Conservation (phyloP, 1,140 invertebrate genomes). For the Nautilus pompilius region DNA sequence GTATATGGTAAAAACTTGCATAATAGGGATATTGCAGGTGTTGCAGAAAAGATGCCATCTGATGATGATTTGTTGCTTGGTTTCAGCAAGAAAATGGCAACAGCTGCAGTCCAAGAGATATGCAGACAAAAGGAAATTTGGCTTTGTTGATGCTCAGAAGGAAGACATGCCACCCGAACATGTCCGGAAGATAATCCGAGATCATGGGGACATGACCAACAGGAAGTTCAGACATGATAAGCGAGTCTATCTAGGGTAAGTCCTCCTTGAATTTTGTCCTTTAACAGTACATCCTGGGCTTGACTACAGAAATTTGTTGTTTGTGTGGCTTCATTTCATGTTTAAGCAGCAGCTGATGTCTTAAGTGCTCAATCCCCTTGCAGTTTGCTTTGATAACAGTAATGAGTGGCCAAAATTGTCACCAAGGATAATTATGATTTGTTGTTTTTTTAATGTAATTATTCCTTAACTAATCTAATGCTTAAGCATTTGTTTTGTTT, state of each 20-base stretch:
- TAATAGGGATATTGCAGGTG: not conserved
- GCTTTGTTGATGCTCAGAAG: slow-evolving; percentile 98
- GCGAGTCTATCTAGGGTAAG: slow-evolving; percentile 91
- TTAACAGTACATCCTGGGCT: too few relatives aligned
- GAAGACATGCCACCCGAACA: slow-evolving; percentile 99
- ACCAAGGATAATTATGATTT: too few relatives aligned
- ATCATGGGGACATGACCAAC: slow-evolving; percentile 99
- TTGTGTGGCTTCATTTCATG: too few relatives aligned
- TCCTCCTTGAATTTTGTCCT: slow-evolving; percentile 13
- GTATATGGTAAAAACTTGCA: not conserved
- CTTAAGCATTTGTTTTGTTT: too few relatives aligned
- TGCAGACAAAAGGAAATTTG: slow-evolving; percentile 96
- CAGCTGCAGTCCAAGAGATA: slow-evolving; percentile 97
- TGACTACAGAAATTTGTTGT: too few relatives aligned
- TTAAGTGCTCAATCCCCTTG: too few relatives aligned
- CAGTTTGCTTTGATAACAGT: too few relatives aligned
- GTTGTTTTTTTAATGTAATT: too few relatives aligned
- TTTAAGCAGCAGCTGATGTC: too few relatives aligned
- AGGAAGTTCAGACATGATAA: slow-evolving; percentile 99
- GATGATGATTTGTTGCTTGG: slow-evolving; percentile 1
- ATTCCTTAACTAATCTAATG: too few relatives aligned
- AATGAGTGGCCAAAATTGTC: too few relatives aligned
- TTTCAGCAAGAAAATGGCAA: slow-evolving; percentile 91
- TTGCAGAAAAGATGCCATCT: not conserved
- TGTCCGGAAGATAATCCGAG: slow-evolving; percentile 96